Evolutionary conservation across 2,113 vertebrate species (phyloP).

Genomic region (Uria aalge): DNA sequence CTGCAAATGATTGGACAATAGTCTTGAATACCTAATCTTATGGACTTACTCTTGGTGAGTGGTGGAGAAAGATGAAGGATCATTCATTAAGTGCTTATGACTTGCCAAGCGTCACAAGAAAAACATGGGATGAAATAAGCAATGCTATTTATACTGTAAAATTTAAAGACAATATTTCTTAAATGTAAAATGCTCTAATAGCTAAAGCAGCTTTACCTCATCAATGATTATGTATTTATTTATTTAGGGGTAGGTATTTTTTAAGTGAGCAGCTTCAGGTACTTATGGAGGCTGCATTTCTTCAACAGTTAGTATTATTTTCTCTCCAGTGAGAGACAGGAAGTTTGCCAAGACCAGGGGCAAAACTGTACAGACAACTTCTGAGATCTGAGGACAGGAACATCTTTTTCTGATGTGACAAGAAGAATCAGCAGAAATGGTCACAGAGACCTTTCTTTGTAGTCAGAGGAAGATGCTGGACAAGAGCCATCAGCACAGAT

Average conservation of each 20-base stretch:
- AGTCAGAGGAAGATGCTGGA: background rate
- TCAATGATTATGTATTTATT: background rate
- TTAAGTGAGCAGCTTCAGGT: background rate
- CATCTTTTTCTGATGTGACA: background rate
- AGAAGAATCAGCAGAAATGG: background rate
- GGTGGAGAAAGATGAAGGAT: background rate
- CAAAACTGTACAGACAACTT: background rate
- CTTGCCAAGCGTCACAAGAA: background rate
- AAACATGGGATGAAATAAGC: background rate
- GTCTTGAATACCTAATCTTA: background rate
- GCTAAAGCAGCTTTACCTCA: background rate
- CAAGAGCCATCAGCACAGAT: background rate
- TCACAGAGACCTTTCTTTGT: background rate
- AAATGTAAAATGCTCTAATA: background rate
- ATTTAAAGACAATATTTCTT: background rate
- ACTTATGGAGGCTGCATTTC: background rate
- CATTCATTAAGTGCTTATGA: background rate
- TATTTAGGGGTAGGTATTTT: background rate
- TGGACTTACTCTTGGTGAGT: background rate
- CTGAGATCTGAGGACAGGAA: background rate
- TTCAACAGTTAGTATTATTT: background rate
- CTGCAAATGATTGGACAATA: background rate
- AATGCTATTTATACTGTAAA: background rate
- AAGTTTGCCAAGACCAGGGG: background rate
- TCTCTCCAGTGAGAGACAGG: background rate